These are phyloP conservation scores for Vulpes lagopus DNA, from an alignment of 2,113 vertebrate genomes.

Conservation along the genomic window DNA sequence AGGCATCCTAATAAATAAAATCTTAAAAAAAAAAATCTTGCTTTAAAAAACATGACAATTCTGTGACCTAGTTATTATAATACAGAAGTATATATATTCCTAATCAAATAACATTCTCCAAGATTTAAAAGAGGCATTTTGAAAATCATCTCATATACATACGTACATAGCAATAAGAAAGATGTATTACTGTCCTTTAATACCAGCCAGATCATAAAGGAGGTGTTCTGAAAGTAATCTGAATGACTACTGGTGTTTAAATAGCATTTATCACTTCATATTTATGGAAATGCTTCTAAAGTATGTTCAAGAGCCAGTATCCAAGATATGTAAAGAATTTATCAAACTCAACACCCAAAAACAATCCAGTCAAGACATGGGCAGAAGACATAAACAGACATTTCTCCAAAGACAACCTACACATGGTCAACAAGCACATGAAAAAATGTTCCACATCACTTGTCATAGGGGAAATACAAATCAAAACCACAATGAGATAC, in stretches of 20 bases:
- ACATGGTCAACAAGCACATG: too few relatives aligned
- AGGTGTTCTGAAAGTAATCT: not conserved
- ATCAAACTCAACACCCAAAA: too few relatives aligned
- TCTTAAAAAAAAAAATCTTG: not conserved
- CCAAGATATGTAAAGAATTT: too few relatives aligned
- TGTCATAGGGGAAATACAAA: too few relatives aligned
- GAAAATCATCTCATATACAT: not conserved
- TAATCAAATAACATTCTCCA: not conserved
- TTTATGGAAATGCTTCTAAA: not conserved
- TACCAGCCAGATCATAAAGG: not conserved
- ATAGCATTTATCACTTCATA: not conserved
- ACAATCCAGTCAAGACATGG: too few relatives aligned
- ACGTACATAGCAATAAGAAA: not conserved
- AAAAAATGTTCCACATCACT: too few relatives aligned
- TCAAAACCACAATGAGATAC: too few relatives aligned
- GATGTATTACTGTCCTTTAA: not conserved
- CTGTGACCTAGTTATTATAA: slow-evolving; percentile 3
- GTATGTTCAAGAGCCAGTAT: not conserved
- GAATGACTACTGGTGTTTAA: not conserved
- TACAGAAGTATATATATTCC: not conserved
- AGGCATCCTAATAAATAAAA: too few relatives aligned
- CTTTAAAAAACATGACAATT: slow-evolving; percentile 34
- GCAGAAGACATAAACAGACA: too few relatives aligned
- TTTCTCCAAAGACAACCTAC: too few relatives aligned
- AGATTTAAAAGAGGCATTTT: not conserved